A percentile compares a stretch with the other conserved stretches of the same genome.
Conservation (phyloP, 2,888 invertebrate genomes). For the Cryptophagus acutangulus region DNA sequence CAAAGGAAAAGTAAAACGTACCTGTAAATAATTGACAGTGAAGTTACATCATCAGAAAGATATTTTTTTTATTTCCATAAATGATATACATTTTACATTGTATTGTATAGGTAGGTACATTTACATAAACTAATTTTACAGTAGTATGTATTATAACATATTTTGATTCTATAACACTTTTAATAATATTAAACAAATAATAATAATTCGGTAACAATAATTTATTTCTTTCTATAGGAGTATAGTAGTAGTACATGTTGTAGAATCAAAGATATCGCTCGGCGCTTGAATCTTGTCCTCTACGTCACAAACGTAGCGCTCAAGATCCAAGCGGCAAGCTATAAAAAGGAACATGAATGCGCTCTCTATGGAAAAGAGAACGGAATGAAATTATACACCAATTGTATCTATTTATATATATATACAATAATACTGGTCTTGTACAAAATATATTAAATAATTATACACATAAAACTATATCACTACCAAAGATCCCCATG, state of each 20-base stretch:
- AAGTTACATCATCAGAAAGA: neutral
- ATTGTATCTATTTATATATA: conserved; percentile 27
- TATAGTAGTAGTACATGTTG: neutral
- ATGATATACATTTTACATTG: too few relatives aligned
- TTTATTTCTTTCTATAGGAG: too few relatives aligned
- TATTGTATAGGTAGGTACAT: too few relatives aligned
- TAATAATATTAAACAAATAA: too few relatives aligned
- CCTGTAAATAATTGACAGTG: conserved; percentile 21
- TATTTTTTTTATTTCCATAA: too few relatives aligned
- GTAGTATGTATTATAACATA: too few relatives aligned
- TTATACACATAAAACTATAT: conserved; percentile 24
- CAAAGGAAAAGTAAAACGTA: conserved; percentile 19
- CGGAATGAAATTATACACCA: conserved; percentile 24
- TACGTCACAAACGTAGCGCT: too few relatives aligned
- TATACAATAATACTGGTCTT: conserved; percentile 39
- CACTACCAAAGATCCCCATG: conserved; percentile 25
- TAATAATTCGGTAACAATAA: too few relatives aligned
- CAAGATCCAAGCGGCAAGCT: too few relatives aligned
- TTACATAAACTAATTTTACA: too few relatives aligned
- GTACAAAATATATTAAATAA: conserved; percentile 36
- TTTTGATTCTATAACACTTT: too few relatives aligned
- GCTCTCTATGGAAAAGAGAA: conserved; percentile 19
- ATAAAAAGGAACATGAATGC: conserved; percentile 32
- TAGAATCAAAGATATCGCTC: conserved; percentile 1
- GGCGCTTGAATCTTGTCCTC: too few relatives aligned